Base-by-base conservation (phyloP, 2,888 invertebrate genomes). In the Hydrotaea cyrtoneurina region DNA sequence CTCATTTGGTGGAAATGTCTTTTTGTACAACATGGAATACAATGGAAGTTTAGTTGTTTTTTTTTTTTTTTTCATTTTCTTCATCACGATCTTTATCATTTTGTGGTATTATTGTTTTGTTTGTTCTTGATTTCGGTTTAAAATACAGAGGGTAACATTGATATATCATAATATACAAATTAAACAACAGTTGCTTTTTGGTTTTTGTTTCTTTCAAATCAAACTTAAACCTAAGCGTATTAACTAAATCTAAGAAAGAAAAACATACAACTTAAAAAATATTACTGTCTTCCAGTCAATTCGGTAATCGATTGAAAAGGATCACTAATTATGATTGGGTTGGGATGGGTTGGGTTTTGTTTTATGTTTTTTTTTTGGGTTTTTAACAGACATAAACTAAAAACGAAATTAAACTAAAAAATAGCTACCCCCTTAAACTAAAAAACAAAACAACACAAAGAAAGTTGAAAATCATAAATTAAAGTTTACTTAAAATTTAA, bases 371-470 rank as follows among this genome's bases (percentile, higher is more conserved):
- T n/a, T n/a, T n/a, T n/a, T n/a, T 50, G 50, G 15, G 15, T 50
- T 50, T 50, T 50, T 50, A n/a, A n/a, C 2, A 50, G 15, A 43
- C n/a, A n/a, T n/a, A 50, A 73, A 53, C n/a, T 17, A 55, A 73
- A 80, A 55, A 87, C 77, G 87, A 23, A 72, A 66, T 11, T 62
- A 76, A 80, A 72, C 69, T 81, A 82, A 78, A 78, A 59, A 81
- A 84, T 80, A 87, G 86, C 86, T 86, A 86, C 86, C 87, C 87
- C 86, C 87, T 85, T 86, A 59, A 73, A 86, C 19, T 13, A 17
- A 74, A 71, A 80, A 53, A 76, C 17, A 31, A 71, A 50, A 50
- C 19, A 74, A 19, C 15, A 69, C 26, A 77, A 26, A 2, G 23
- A 64, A 66, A 66, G 66, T 19, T 75, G 55, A 21, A 55, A n/a